These are phyloP conservation scores for Xylocampa areola DNA, from an alignment of 2,888 invertebrate genomes.

Conservation along the genomic window DNA sequence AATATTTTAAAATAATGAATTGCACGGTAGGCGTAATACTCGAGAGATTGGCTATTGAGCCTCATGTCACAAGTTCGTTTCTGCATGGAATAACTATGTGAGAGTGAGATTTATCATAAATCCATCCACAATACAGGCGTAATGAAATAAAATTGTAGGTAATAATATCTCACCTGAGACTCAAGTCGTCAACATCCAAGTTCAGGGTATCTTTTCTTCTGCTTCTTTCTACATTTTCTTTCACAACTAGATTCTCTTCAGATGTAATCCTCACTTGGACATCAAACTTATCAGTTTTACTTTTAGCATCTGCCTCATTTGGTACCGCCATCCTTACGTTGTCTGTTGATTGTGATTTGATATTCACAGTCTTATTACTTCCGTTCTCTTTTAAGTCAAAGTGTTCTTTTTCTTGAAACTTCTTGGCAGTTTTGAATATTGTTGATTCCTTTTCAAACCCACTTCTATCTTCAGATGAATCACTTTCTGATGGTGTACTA, in stretches of 20 bases:
- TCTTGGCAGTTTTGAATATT: slow-evolving; percentile 61
- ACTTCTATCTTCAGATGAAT: slow-evolving; percentile 67
- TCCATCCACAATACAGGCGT: too few species aligned
- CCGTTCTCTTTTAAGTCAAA: slow-evolving; percentile 32
- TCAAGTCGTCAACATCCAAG: slow-evolving; percentile 88
- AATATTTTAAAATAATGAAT: too few species aligned
- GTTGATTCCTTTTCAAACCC: slow-evolving; percentile 59
- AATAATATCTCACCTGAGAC: slow-evolving; percentile 83
- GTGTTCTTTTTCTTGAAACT: slow-evolving; percentile 73
- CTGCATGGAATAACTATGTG: too few species aligned
- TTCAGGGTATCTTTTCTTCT: slow-evolving; percentile 84
- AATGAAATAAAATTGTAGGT: too few species aligned
- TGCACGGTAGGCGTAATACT: too few species aligned
- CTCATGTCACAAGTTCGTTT: too few species aligned
- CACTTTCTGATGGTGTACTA: slow-evolving; percentile 81
- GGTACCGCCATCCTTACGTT: slow-evolving; percentile 86
- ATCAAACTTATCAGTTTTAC: slow-evolving; percentile 84
- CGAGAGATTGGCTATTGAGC: too few species aligned
- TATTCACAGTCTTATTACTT: slow-evolving; percentile 69
- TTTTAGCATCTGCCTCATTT: slow-evolving; percentile 81
- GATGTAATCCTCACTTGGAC: slow-evolving; percentile 87
- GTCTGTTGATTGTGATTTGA: slow-evolving; percentile 77
- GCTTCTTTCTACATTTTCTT: slow-evolving; percentile 74
- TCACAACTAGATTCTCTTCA: slow-evolving; percentile 84
- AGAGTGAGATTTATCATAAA: too few species aligned